Percentiles rank a stretch among this genome's conserved stretches.
These are phyloP conservation scores for Ataeniobius toweri DNA, from an alignment of 2,797 vertebrate species.

Conservation along the genomic window DNA sequence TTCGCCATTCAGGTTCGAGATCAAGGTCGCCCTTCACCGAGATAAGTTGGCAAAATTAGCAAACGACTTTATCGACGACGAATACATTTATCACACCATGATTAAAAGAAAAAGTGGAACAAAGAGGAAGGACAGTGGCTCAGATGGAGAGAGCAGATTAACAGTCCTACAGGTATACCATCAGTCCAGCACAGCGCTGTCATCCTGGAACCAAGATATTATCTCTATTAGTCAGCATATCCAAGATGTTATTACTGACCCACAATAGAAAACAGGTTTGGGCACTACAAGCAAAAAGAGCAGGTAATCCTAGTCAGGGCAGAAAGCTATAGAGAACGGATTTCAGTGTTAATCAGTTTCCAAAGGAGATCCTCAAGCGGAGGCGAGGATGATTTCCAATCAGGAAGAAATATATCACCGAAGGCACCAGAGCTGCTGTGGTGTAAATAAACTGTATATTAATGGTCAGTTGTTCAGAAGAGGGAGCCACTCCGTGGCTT, in stretches of 20 bases:
- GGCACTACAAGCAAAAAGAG: background rate
- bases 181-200: constrained; percentile 42
- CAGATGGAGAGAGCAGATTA: constrained; percentile 44
- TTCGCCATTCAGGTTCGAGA: constrained; percentile 24
- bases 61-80: constrained; percentile 19
- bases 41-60: constrained; percentile 30
- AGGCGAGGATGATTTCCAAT: too few species aligned
- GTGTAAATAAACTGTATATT: too few species aligned
- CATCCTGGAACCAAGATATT: constrained; percentile 23
- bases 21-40: constrained; percentile 32
- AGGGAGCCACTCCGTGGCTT: too few species aligned
- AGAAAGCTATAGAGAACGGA: too few species aligned
- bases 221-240: constrained; percentile 34
- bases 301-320: too few species aligned
- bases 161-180: constrained; percentile 39
- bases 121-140: constrained; percentile 40
- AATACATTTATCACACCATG: constrained; percentile 44
- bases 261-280: constrained; percentile 30
- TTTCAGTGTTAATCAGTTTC: too few species aligned
- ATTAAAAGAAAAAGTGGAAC: constrained; percentile 30
- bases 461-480: too few species aligned
- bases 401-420: too few species aligned
- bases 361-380: too few species aligned
- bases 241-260: constrained; percentile 48
- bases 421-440: too few species aligned